Evolutionary conservation across 2,113 vertebrate species (phyloP).

Genomic region (Oryzias woworae): DNA sequence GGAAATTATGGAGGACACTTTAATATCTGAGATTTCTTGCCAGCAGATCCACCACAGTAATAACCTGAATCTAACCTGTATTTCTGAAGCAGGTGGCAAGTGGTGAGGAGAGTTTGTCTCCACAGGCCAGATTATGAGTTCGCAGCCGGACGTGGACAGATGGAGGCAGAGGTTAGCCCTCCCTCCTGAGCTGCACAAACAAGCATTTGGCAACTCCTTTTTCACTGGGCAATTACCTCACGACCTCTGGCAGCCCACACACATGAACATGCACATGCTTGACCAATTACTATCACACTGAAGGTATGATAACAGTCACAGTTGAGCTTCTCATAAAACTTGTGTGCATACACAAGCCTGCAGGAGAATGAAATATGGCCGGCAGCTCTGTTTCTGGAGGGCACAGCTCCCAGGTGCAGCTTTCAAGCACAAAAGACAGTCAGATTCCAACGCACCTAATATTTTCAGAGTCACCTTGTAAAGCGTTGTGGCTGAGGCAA

Average conservation of each 20-base stretch:
- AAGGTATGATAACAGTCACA: constrained; percentile 49
- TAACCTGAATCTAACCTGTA: constrained; percentile 70
- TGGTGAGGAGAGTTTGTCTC: constrained; percentile 62
- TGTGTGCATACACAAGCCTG: constrained; percentile 29
- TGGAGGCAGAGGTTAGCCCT: constrained; percentile 71
- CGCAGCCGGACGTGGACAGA: constrained; percentile 70
- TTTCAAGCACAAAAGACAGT: constrained; percentile 27
- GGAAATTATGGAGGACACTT: constrained; percentile 29
- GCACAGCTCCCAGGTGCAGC: constrained; percentile 52
- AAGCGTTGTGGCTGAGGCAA: constrained; percentile 46
- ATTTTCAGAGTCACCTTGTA: constrained; percentile 27
- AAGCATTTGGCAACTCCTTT: constrained; percentile 60
- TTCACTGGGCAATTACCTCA: constrained; percentile 69
- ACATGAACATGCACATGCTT: constrained; percentile 15
- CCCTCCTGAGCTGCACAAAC: constrained; percentile 48
- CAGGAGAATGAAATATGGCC: constrained; percentile 37
- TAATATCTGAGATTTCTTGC: constrained; percentile 35
- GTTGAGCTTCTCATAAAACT: constrained; percentile 21
- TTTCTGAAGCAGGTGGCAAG: constrained; percentile 68
- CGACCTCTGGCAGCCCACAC: constrained; percentile 58
- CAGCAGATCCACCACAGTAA: constrained; percentile 53
- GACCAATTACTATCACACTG: constrained; percentile 58
- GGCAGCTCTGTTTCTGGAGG: constrained; percentile 48
- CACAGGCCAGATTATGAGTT: constrained; percentile 72
- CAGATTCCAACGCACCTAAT: constrained; percentile 14